These are phyloP conservation scores for Oligia latruncula DNA, from an alignment of 2,888 invertebrate species.

Conservation along the genomic window DNA sequence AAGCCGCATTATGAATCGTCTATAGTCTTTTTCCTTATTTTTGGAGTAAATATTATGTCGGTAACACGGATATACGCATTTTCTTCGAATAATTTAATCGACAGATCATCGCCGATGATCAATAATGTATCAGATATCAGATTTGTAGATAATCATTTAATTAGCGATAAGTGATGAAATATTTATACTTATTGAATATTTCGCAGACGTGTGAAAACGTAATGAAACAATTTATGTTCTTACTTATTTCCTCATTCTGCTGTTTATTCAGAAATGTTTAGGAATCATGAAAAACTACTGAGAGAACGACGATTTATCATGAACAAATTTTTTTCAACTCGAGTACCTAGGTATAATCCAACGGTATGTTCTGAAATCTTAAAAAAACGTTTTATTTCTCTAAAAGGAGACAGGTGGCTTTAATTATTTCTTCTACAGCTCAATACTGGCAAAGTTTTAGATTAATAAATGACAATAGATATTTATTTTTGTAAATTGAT, in stretches of 20 bases:
- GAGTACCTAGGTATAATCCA: not conserved
- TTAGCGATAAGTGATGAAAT: constrained; percentile 25
- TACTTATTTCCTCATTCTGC: constrained; percentile 19
- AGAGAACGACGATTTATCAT: not conserved
- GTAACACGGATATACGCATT: not conserved
- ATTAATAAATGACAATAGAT: not conserved
- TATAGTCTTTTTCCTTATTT: not conserved
- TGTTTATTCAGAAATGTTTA: not conserved
- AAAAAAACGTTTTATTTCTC: not conserved
- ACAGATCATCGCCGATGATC: constrained; percentile 23
- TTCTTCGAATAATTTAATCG: constrained; percentile 29
- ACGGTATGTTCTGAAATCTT: not conserved
- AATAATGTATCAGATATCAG: constrained; percentile 28
- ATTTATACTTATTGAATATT: not conserved
- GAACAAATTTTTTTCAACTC: not conserved
- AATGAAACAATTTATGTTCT: not conserved
- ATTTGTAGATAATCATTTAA: constrained; percentile 47
- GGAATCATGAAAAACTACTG: not conserved
- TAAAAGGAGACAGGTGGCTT: not conserved
- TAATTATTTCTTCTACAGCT: not conserved
- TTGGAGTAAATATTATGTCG: constrained; percentile 1
- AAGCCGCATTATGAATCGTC: not conserved
- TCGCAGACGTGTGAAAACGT: not conserved
- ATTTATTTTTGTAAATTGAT: not conserved
- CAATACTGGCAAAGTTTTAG: not conserved